Base-by-base conservation (phyloP, 1,140 invertebrate genomes). In the Acromyrmex charruanus region DNA sequence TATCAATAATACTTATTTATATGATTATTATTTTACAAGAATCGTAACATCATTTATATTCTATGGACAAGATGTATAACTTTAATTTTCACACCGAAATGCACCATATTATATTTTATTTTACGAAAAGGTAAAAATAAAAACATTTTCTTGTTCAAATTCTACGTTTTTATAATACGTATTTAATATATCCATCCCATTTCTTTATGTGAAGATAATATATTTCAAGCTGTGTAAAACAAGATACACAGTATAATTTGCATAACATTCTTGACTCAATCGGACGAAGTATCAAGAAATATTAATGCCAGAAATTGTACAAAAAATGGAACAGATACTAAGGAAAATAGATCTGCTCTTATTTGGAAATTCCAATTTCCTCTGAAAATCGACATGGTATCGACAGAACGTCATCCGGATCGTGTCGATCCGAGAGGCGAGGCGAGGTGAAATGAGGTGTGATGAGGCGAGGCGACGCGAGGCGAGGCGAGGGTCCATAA, bases 1-100 rank as follows among this genome's bases (percentile, higher is more conserved):
- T 55, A 58, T 58, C 49, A 12, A 31, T 82, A 85, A 86, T 14
- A 28, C 58, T 90, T 87, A 28, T 55, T 89, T 87, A 39, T 55
- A 53, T 81, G 49, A 65, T 86, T 58, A 82, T 71, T 59, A 75
- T 80, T 35, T 75, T 74, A 84, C 16, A 59, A 61, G 7, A 66
- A 55, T 44, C 49, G n/a, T 55, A 80, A 80, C 44, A 72, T 7
- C 18, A 31, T 74, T 80, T 84, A 35, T n/a, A 75, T 18, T 63
- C 5, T 44, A 2, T 59, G 18, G 25, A 71, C 14, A 69, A 82
- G 10, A 65, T 25, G 16, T 10, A 61, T 59, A 25, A 39, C 21
- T 84, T 74, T 68, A 68, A 25, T 61, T 82, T 84, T 61, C 74
- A 63, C 69, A 74, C n/a, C 18, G n/a, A n/a, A 35, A 35, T 21